Evolutionary conservation across 2,797 vertebrate species (phyloP).

Genomic region (Enteromius afrohamiltoni): DNA sequence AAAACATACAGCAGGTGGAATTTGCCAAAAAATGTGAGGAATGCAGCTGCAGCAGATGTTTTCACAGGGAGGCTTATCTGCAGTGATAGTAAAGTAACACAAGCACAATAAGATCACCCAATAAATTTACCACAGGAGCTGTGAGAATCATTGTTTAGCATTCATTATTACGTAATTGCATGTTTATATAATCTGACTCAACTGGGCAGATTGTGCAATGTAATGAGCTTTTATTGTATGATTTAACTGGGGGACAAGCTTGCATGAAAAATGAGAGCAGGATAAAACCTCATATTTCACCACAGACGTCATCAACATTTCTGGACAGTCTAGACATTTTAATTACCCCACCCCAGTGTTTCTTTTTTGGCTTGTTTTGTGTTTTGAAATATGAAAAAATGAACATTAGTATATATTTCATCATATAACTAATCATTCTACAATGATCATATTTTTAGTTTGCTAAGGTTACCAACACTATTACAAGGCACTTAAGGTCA

Average conservation of each 20-base stretch:
- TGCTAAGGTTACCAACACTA: not conserved
- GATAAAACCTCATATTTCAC: slow-evolving; percentile 12
- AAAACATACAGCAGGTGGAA: slow-evolving; percentile 7
- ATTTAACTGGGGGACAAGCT: slow-evolving; percentile 13
- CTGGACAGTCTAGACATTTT: slow-evolving; percentile 7
- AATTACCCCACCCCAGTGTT: not conserved
- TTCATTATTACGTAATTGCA: slow-evolving; percentile 13
- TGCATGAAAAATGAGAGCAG: not conserved
- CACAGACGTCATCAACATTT: not conserved
- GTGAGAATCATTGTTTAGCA: not conserved
- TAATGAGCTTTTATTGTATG: slow-evolving; percentile 25
- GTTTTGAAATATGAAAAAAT: not conserved
- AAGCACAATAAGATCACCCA: not conserved
- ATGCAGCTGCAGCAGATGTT: slow-evolving; percentile 26
- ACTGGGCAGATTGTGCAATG: not conserved
- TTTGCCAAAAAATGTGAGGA: slow-evolving; percentile 25
- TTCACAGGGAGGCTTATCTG: slow-evolving; percentile 44
- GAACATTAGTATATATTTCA: not conserved
- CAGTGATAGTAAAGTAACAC: not conserved
- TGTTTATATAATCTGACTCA: slow-evolving; percentile 35
- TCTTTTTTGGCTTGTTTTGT: not conserved
- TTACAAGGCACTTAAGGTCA: not conserved
- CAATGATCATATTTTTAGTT: not conserved
- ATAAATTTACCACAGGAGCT: not conserved
- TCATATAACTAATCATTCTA: not conserved